phyloP scores from a whole-genome alignment of 2,888 invertebrate species.

The Leptinotarsa haldemani region DNA sequence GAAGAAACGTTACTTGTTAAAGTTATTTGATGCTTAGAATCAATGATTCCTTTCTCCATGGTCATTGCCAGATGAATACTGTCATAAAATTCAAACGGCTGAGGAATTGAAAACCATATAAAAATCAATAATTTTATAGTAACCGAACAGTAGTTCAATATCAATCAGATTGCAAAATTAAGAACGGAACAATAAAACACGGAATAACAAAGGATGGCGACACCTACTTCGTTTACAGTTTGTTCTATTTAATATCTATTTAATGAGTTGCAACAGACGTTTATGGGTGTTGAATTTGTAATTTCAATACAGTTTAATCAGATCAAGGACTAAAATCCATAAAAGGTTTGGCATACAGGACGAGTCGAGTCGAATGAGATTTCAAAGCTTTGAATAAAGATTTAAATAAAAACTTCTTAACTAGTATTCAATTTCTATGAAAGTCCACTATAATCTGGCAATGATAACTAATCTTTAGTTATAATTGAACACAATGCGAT shows the following conservation, averaged over 20 bases:
- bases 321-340: constrained; percentile 41
- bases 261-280: constrained; percentile 22
- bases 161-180: background rate
- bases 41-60: too few species aligned
- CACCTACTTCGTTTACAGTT: constrained; percentile 21
- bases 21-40: too few species aligned
- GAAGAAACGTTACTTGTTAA: too few species aligned
- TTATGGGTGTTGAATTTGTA: constrained; percentile 24
- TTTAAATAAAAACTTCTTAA: too few species aligned
- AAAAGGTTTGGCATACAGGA: constrained; percentile 9
- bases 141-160: background rate
- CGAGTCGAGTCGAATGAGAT: background rate
- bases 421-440: too few species aligned
- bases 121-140: background rate
- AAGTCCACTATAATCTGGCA: too few species aligned
- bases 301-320: constrained; percentile 29
- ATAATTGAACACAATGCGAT: background rate
- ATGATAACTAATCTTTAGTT: too few species aligned
- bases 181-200: background rate
- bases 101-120: background rate
- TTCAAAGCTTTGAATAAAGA: background rate
- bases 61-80: too few species aligned
- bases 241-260: constrained; percentile 17
- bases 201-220: constrained; percentile 16
- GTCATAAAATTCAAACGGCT: background rate